Evolutionary conservation across 2,888 invertebrate species (phyloP).

Genomic region (Caenorhabditis japonica): DNA sequence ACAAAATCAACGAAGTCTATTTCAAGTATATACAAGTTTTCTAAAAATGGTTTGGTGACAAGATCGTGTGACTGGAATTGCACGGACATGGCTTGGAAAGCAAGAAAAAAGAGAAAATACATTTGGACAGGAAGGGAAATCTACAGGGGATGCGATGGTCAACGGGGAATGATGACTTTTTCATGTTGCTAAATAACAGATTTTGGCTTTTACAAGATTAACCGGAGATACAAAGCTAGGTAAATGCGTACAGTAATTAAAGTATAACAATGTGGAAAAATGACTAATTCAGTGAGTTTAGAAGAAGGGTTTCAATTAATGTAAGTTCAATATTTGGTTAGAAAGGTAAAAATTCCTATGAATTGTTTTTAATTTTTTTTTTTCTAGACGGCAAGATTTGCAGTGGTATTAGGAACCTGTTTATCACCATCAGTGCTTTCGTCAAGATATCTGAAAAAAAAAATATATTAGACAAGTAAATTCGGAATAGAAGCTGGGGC

Average conservation of each 20-base stretch:
- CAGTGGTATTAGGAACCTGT: slow-evolving; percentile 13
- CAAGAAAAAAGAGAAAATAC: neutral
- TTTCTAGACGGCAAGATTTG: slow-evolving; percentile 25
- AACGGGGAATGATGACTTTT: neutral
- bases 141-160: neutral
- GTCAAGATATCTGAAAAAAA: slow-evolving; percentile 45
- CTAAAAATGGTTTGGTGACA: neutral
- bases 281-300: slow-evolving; percentile 25
- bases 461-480: neutral
- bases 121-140: neutral
- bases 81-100: neutral
- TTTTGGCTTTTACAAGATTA: too few relatives aligned
- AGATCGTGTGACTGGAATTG: slow-evolving; percentile 21
- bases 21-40: too few relatives aligned
- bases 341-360: neutral
- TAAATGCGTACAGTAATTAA: slow-evolving; percentile 6
- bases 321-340: neutral
- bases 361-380: neutral
- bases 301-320: neutral
- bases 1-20: too few relatives aligned
- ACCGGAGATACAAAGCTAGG: slow-evolving; percentile 37
- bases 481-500: neutral
- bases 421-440: slow-evolving; percentile 40
- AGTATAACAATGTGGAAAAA: slow-evolving; percentile 17
- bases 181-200: too few relatives aligned